Percentiles rank a stretch among this genome's conserved stretches.
phyloP scores from a whole-genome alignment of 1,140 invertebrate species.

The Pemphigus obesinymphae region DNA sequence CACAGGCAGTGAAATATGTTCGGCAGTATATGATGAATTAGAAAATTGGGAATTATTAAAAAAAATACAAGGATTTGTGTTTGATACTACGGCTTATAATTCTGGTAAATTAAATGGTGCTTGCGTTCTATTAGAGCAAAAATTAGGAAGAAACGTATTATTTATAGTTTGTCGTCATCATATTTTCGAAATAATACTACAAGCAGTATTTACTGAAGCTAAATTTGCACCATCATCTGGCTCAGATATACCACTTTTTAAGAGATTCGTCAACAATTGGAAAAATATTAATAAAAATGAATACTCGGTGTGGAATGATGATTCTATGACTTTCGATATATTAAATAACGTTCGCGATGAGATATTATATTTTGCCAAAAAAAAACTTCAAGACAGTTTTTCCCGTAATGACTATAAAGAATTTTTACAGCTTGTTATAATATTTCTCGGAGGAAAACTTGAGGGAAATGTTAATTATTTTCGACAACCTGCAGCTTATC shows the following conservation, averaged over 20 bases:
- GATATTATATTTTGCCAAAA: neutral
- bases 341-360: neutral
- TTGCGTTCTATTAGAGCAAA: too few relatives aligned
- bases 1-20: too few relatives aligned
- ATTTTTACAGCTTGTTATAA: slow-evolving; percentile 50
- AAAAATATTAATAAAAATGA: neutral
- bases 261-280: neutral
- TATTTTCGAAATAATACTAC: slow-evolving; percentile 27
- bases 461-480: slow-evolving; percentile 48
- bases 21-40: too few relatives aligned
- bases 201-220: slow-evolving; percentile 19
- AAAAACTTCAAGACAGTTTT: neutral
- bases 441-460: slow-evolving; percentile 50
- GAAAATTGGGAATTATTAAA: too few relatives aligned
- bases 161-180: slow-evolving; percentile 28
- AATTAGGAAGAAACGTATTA: too few relatives aligned
- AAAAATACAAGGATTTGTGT: too few relatives aligned
- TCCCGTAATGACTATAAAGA: slow-evolving; percentile 50
- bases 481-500: slow-evolving; percentile 45
- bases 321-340: neutral
- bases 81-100: too few relatives aligned
- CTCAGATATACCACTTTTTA: slow-evolving; percentile 27
- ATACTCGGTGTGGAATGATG: neutral
- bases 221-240: neutral
- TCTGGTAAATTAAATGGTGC: too few relatives aligned